Evolutionary conservation across 2,888 invertebrate genomes (phyloP), one percentile per base, ranked within the genome.

Genomic region (Subacronicta megacephala): DNA sequence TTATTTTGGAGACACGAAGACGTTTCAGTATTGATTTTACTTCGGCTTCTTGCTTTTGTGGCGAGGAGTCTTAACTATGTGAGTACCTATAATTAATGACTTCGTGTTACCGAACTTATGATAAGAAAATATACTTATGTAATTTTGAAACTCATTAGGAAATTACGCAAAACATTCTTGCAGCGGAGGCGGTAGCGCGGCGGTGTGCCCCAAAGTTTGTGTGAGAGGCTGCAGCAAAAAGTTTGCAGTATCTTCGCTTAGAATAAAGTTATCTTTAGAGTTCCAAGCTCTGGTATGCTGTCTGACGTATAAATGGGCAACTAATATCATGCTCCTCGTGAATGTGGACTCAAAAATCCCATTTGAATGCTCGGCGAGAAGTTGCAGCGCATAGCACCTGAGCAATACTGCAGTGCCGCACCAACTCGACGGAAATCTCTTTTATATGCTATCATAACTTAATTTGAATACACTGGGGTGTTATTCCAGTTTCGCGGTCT

Each of bases 401-500:
- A 49, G 56, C 52, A 62, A 61, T 56, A 49, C 62, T 56, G 67
- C 67, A 77, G 60, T 55, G 52, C 62, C 49, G 44, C 57, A 64
- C 50, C 54, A 65, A 70, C 67, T 60, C 65, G 49, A 65, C 64
- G 50, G 53, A 70, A 79, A 78, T 70, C 77, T 74, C 65, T 73
- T 74, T 73, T 73, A 73, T 69, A 62, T 66, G 53, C 62, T 59
- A 55, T 61, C 57, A 64, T 55, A 69, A 71, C 73, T 72, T 61
- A 56, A 72, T 77, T 75, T 73, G 59, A 71, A 73, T 77, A 65
- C 56, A 71, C 67, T 77, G 65, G 47, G 59, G 61, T n/a, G 65
- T 60, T 62, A 59, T 54, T 63, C 44, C 35, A 71, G 70, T 55
- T 63, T 55, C 54, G 61, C 62, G 56, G 56, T 56, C 40, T 38